phyloP scores from a whole-genome alignment of 2,113 vertebrate species.

The Calyptommatus sinebrachiatus region DNA sequence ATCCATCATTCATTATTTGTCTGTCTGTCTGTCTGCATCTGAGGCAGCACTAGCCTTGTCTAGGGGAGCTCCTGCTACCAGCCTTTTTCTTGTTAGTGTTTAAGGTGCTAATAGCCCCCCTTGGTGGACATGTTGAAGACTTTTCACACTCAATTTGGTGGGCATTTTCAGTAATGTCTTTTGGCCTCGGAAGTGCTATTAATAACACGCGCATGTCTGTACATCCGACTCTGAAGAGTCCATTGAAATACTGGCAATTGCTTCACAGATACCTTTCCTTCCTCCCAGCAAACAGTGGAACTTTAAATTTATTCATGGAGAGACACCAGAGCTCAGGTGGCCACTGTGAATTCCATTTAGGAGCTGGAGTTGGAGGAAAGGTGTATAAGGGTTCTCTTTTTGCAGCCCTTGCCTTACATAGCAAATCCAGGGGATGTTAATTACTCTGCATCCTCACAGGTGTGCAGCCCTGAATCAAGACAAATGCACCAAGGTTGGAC shows the following conservation, averaged over 20 bases:
- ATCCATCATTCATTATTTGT: no score
- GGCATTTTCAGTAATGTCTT: no score
- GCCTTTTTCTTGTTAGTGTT: no score
- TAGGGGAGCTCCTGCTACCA: no score
- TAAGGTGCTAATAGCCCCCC: no score
- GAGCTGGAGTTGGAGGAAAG: constrained; percentile 65
- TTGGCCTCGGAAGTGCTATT: no score
- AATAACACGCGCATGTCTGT: no score
- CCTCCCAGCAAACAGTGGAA: constrained; percentile 54
- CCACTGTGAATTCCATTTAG: constrained; percentile 69
- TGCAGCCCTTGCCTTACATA: constrained; percentile 53
- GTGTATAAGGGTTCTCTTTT: constrained; percentile 64
- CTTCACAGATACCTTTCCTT: constrained; percentile 39
- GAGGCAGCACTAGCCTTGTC: no score
- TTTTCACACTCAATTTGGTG: no score
- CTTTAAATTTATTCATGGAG: constrained; percentile 72
- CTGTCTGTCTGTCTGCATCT: no score
- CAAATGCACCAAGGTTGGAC: constrained; percentile 54
- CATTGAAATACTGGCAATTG: constrained; percentile 30
- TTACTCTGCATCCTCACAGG: constrained; percentile 66
- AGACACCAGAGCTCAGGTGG: constrained; percentile 70
- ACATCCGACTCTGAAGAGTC: not conserved
- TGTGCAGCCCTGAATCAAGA: constrained; percentile 65
- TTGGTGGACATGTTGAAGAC: no score
- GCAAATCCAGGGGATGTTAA: constrained; percentile 71